These are phyloP conservation scores for Marcusenius ussheri DNA, from an alignment of 2,113 vertebrate genomes.

Conservation along the genomic window DNA sequence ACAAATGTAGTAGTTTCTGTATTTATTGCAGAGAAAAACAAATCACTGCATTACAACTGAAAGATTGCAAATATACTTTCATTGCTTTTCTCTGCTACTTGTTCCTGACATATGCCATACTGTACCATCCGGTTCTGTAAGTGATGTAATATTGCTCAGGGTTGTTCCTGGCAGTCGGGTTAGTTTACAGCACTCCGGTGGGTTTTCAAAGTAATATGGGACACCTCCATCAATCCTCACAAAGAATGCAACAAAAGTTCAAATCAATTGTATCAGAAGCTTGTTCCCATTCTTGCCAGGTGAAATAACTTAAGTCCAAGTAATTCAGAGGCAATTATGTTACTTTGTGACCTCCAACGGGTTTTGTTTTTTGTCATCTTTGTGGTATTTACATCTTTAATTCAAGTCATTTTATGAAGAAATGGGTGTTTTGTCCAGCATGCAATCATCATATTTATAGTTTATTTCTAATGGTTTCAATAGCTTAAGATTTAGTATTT, in stretches of 20 bases:
- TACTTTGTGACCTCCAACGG: background rate
- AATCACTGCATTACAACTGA: background rate
- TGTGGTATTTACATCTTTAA: background rate
- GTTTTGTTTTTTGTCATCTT: background rate
- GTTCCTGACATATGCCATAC: constrained; percentile 10
- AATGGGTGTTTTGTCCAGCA: background rate
- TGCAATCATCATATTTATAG: background rate
- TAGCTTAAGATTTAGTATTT: background rate
- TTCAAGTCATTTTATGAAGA: background rate
- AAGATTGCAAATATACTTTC: background rate
- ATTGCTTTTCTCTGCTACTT: background rate
- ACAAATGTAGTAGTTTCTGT: background rate
- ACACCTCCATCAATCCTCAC: constrained; percentile 12
- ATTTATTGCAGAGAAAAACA: background rate
- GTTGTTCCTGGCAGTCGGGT: constrained; percentile 10
- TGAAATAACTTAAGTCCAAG: background rate
- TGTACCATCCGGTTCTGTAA: background rate
- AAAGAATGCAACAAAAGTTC: background rate
- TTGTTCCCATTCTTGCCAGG: background rate
- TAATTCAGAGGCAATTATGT: background rate
- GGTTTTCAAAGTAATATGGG: constrained; percentile 10
- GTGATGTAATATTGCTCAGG: background rate
- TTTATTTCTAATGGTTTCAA: background rate
- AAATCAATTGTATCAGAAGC: constrained; percentile 5
- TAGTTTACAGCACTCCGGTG: background rate